These are phyloP conservation scores for Calvadosia cruxmelitensis DNA, from an alignment of 30 jellyfish, hydroid and myxozoan genomes.

Conservation along the genomic window DNA sequence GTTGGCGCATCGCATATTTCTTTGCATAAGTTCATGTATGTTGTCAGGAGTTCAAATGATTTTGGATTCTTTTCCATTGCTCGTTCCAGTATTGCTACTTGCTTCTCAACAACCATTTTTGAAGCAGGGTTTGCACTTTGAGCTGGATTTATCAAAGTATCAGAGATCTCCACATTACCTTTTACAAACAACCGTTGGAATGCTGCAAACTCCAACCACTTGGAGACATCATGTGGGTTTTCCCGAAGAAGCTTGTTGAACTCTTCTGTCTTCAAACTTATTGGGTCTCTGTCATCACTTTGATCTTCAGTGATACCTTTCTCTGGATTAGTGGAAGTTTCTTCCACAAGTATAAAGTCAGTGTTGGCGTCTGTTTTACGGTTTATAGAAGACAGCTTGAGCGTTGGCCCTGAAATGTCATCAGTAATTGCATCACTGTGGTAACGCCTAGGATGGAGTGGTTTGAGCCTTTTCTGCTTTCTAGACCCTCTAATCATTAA, in stretches of 20 bases:
- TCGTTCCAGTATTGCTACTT: constrained; percentile 49
- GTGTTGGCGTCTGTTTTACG: not conserved
- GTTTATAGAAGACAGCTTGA: not conserved
- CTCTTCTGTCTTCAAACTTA: constrained; percentile 18
- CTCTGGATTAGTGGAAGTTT: not conserved
- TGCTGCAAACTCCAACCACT: constrained; percentile 55
- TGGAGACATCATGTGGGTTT: constrained; percentile 27
- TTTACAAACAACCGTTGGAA: constrained; percentile 30
- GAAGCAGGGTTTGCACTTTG: constrained; percentile 4
- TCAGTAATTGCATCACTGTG: not conserved
- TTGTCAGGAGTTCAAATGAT: constrained; percentile 23
- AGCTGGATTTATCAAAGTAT: constrained; percentile 11
- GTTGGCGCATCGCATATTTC: constrained; percentile 30
- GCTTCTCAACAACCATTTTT: constrained; percentile 49
- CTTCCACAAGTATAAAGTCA: not conserved
- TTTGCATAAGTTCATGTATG: constrained; percentile 40
- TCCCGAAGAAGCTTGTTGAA: constrained; percentile 33
- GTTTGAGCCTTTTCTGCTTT: constrained; percentile 10
- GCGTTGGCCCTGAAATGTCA: constrained; percentile 3
- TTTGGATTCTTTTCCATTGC: constrained; percentile 50
- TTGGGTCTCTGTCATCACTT: not conserved
- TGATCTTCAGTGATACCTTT: not conserved
- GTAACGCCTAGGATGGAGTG: not conserved
- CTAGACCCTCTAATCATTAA: constrained; percentile 19
- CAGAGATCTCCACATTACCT: not conserved